These are phyloP conservation scores for Holothuria glaberrima DNA, from an alignment of 35 echinoderm and acorn worm genomes.

Conservation along the genomic window DNA sequence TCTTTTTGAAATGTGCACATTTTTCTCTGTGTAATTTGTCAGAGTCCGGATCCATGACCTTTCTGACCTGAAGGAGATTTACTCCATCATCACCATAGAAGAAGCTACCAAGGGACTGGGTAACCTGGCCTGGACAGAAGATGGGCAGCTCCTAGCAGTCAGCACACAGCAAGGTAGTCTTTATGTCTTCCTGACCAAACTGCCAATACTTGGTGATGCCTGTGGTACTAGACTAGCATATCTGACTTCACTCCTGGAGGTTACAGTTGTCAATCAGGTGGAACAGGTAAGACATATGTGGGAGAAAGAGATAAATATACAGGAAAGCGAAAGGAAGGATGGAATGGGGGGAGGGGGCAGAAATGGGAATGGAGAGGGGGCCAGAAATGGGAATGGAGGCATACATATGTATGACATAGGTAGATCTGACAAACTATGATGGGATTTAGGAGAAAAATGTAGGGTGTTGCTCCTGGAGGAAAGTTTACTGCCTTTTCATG, in stretches of 20 bases:
- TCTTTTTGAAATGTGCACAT: no score
- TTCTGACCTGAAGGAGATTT: slow-evolving; percentile 95
- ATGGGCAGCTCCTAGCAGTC: slow-evolving; percentile 93
- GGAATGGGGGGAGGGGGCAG: no score
- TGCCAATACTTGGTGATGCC: slow-evolving; percentile 91
- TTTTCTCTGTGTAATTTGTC: neutral
- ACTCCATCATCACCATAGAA: slow-evolving; percentile 91
- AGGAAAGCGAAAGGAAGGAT: no score
- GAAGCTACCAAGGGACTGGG: slow-evolving; percentile 91
- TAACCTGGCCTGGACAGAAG: slow-evolving; percentile 85
- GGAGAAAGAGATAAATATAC: neutral
- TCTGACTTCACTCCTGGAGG: slow-evolving; percentile 96
- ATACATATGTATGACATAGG: neutral
- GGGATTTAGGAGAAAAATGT: neutral
- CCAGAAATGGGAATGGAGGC: no score
- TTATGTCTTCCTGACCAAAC: slow-evolving; percentile 93
- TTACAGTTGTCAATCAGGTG: slow-evolving; percentile 96
- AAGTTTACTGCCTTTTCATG: neutral
- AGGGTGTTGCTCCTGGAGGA: neutral
- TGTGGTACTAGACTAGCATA: slow-evolving; percentile 86
- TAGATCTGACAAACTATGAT: neutral
- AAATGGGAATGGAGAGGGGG: no score
- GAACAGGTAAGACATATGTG: slow-evolving; percentile 81
- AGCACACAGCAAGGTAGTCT: slow-evolving; percentile 77
- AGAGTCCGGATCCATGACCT: slow-evolving; percentile 98